Evolutionary conservation across 2,113 vertebrate genomes (phyloP).

Genomic region (Mustelus asterias): DNA sequence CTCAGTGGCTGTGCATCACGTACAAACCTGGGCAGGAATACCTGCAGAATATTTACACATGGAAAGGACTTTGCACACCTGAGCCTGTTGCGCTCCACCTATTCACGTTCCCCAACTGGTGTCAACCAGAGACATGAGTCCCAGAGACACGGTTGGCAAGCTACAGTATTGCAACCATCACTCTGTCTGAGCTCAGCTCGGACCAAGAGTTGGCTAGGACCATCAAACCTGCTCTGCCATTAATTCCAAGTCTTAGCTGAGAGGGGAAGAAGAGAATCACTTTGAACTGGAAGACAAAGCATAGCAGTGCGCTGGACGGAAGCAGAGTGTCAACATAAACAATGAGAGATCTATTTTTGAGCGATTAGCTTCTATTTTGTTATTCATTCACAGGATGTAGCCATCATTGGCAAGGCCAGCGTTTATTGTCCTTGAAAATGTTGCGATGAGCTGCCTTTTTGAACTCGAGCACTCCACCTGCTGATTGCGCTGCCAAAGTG

Average conservation of each 20-base stretch:
- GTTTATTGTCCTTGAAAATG: too few relatives aligned
- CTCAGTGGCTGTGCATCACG: not conserved
- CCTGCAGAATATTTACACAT: not conserved
- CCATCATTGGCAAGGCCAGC: too few relatives aligned
- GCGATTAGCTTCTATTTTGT: too few relatives aligned
- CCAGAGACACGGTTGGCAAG: not conserved
- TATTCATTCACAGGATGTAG: too few relatives aligned
- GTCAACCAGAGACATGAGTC: not conserved
- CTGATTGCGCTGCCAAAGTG: too few relatives aligned
- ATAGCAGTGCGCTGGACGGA: too few relatives aligned
- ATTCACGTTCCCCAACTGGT: not conserved
- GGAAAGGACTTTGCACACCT: not conserved
- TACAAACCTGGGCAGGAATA: not conserved
- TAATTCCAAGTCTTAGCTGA: not conserved
- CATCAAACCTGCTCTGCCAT: not conserved
- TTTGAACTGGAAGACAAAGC: too few relatives aligned
- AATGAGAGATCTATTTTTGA: too few relatives aligned
- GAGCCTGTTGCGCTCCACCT: not conserved
- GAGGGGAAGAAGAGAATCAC: too few relatives aligned
- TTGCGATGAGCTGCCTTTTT: too few relatives aligned
- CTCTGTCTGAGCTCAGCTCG: not conserved
- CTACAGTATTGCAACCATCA: not conserved
- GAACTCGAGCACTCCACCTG: too few relatives aligned
- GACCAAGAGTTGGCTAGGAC: not conserved
- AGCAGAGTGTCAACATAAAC: too few relatives aligned